Evolutionary conservation across 2,888 invertebrate genomes (phyloP), one percentile per base, ranked within the genome.

Genomic region (Vandiemenella viatica): DNA sequence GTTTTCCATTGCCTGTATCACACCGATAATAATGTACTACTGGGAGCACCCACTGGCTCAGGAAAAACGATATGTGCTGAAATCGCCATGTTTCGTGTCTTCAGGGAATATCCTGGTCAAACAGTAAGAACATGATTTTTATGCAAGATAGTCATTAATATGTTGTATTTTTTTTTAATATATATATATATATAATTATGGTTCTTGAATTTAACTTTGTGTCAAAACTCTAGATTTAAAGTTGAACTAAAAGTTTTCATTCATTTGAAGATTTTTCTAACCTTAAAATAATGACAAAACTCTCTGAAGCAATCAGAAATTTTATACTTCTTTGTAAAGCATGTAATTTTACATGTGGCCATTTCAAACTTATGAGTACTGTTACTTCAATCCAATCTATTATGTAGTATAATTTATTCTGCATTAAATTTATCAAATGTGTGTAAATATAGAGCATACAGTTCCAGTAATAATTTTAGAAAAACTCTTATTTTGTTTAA

Each of bases 21-120:
- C 63, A 92, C 91, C 0, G 92, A 98, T 60, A 77, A 80, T 57
- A 97, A 97, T 63, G 86, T 93, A 6, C 69, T 99, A 19, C 70
- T 98, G 5, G 95, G 95, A 0, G 97, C 97, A 0, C 95, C 95
- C 0, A 96, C 95, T 0, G 92, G 92, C 1, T 95, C 95, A 0
- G 98, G 98, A 32, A 99, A 99, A 73, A 99, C 98, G 0, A 89
- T 97, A 43, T 93, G 89, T 0, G 97, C 98, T 0, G 98, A 99
- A 67, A 78, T 99, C 20, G 97, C 97, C 38, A 93, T 98, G 71
- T 90, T 96, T 61, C 74, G 93, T 46, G 82, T 92, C 0, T 91
- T 96, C 59, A 81, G 81, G 53, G 74, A 79, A 52, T 77, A 83
- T 61, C 89, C 91, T 0, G 74, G 76, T 3, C 74, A 80, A 55